Conservation (phyloP, 2,888 invertebrate species). For the Linyphia triangularis region DNA sequence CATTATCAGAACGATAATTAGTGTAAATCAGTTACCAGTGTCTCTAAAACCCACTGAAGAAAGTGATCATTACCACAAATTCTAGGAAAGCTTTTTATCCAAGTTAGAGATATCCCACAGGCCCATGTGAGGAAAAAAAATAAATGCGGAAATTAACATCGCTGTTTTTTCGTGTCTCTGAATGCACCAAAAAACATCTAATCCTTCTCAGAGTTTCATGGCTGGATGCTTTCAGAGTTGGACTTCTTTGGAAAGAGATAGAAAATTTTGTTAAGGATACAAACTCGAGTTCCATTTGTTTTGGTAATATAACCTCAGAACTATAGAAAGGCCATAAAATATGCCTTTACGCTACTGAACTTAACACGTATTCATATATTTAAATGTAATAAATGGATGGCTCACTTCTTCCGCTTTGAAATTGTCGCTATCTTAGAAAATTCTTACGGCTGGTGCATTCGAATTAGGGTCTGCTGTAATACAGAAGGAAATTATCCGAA, state of each 20-base stretch:
- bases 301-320: not conserved
- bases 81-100: slow-evolving; percentile 9
- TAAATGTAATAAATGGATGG: not conserved
- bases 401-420: not conserved
- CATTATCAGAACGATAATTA: no score
- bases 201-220: slow-evolving; percentile 7
- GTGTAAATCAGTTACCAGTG: not conserved
- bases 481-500: not conserved
- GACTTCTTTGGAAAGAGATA: slow-evolving; percentile 6
- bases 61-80: slow-evolving; percentile 7
- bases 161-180: not conserved
- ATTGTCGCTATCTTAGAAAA: not conserved
- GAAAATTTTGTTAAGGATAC: slow-evolving; percentile 1
- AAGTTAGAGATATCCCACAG: slow-evolving; percentile 15
- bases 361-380: not conserved
- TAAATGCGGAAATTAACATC: not conserved
- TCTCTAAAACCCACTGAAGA: not conserved
- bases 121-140: slow-evolving; percentile 6
- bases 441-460: not conserved
- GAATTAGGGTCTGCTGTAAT: not conserved
- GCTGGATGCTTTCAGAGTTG: not conserved
- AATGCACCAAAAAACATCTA: slow-evolving; percentile 45
- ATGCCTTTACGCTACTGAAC: not conserved
- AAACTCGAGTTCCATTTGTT: not conserved
- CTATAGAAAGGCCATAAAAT: not conserved